Evolutionary conservation across 2,113 vertebrate species (phyloP), one percentile per base, ranked within the genome.

Genomic region (Sapajus apella): DNA sequence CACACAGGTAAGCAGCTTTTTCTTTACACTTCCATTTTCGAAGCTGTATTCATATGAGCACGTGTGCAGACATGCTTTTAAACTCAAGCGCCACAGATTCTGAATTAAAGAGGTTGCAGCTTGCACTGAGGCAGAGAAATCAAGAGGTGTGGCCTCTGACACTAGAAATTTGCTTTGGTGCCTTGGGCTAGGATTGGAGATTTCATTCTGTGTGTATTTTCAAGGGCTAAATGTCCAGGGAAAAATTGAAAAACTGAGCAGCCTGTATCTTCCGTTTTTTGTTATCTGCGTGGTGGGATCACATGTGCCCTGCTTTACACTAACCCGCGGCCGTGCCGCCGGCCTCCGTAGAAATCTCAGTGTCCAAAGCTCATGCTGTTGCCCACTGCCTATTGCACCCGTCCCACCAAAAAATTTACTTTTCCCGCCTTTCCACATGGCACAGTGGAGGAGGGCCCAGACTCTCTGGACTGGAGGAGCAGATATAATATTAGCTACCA

Each of bases 321-420:
- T 37, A 47, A 47, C 30, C 47, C 23, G 23, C 2, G 50, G 27
- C 58, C 0, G 16, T 61, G 32, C 81, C 55, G 6, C 21, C 8
- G 25, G 30, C 27, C 35, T 37, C 56, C 47, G 58, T 18, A 10
- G 47, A 70, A 35, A 32, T 30, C 13, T 40, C 47, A 58, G 2
- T 20, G 5, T 18, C 68, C 43, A 20, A 55, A 37, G 37, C 1
- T 21, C 35, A 35, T 1, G 32, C 40, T 6, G 25, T 6, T 30
- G 35, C 14, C 18, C 12, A 11, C 2, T 9, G 20, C 32, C 56
- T 6, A 2, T 3, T 64, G 16, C 11, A 20, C 4, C 1, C 2
- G 17, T 17, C 30, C 2, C 20, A 11, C 8, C 1, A 23, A 55
- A 32, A 75, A 30, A n/a, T n/a, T 20, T 3, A 1, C 8, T 45